These are phyloP conservation scores for Halcyon chelicuti DNA, from an alignment of 2,797 vertebrate genomes.

Conservation along the genomic window DNA sequence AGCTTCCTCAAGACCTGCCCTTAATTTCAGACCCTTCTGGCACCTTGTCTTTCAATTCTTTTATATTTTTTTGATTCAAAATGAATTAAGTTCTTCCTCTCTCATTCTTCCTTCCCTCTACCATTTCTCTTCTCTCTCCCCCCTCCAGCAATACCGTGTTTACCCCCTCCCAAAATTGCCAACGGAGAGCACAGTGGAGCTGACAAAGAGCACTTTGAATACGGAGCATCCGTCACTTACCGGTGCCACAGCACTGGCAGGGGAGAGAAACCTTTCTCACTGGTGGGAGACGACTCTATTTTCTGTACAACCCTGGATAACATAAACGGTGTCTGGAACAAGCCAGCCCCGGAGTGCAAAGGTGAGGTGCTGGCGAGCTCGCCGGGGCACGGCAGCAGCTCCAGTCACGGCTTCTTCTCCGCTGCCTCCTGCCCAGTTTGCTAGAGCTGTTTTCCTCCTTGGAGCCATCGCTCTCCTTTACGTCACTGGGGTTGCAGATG, in stretches of 20 bases:
- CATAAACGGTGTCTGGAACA: neutral
- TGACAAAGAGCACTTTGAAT: neutral
- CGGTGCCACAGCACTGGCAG: accelerated
- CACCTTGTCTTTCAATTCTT: neutral
- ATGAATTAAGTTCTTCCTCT: accelerated
- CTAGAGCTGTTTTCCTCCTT: neutral
- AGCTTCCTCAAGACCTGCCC: neutral
- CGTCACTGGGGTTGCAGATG: neutral
- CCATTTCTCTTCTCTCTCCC: neutral
- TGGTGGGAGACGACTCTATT: slow-evolving; percentile 56
- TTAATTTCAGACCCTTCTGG: neutral
- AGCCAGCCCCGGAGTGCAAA: slow-evolving; percentile 39
- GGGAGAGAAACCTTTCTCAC: neutral
- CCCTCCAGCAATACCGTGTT: slow-evolving; percentile 27
- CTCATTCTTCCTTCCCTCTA: neutral
- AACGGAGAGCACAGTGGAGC: neutral
- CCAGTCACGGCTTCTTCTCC: accelerated
- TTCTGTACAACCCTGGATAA: slow-evolving; percentile 14
- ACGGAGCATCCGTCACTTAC: slow-evolving; percentile 9
- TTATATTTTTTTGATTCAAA: neutral
- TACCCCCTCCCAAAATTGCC: neutral
- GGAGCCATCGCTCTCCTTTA: neutral
- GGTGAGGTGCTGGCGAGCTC: neutral
- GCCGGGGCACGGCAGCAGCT: neutral
- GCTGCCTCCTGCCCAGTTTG: neutral